phyloP scores from a whole-genome alignment of 2,113 vertebrate species.

The Bubo blakistoni region DNA sequence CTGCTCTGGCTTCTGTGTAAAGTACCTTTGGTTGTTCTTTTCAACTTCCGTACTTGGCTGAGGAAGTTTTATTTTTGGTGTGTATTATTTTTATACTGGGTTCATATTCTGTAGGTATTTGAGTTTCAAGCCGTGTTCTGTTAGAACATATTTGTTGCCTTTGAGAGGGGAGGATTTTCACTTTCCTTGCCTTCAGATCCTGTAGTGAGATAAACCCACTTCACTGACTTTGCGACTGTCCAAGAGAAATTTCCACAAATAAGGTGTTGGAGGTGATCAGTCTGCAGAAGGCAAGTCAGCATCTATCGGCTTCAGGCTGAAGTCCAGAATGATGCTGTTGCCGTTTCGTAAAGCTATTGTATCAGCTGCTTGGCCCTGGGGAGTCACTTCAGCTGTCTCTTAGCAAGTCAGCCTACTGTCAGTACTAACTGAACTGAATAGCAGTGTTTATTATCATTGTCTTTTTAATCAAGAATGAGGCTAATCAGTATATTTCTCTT shows the following conservation, averaged over 20 bases:
- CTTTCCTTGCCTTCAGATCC: background rate
- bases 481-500: background rate
- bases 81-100: background rate
- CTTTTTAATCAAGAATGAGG: background rate
- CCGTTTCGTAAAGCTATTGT: background rate
- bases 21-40: background rate
- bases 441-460: background rate
- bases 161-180: background rate
- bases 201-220: background rate
- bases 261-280: background rate
- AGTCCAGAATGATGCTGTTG: background rate
- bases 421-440: background rate
- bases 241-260: background rate
- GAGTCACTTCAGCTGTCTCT: background rate
- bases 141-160: background rate
- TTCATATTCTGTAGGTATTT: background rate
- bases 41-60: background rate
- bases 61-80: background rate
- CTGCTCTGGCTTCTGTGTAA: background rate
- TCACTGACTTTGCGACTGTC: background rate
- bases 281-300: background rate
- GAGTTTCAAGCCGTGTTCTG: background rate
- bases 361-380: background rate
- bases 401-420: background rate
- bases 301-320: background rate